phyloP scores from a whole-genome alignment of 2,113 vertebrate species.

The Hucho hucho region DNA sequence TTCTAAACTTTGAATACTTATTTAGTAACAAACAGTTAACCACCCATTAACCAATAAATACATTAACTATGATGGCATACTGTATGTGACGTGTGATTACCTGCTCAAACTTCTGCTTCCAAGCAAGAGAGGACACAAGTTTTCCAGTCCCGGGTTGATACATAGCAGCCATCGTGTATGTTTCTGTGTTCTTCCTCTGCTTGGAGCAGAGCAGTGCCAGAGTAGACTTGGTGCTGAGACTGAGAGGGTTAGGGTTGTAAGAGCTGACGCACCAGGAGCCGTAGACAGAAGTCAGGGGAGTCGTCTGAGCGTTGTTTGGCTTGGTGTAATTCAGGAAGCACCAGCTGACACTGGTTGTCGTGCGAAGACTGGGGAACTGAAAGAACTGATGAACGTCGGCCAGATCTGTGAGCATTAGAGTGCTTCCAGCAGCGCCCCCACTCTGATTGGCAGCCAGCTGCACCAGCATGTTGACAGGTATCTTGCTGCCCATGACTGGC shows the following conservation, averaged over 20 bases:
- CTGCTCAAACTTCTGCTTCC: constrained; percentile 92
- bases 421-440: constrained; percentile 70
- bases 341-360: constrained; percentile 93
- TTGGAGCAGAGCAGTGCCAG: constrained; percentile 92
- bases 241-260: constrained; percentile 93
- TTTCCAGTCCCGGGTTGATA: constrained; percentile 87
- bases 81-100: constrained; percentile 64
- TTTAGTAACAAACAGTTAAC: too few species aligned
- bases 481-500: constrained; percentile 63
- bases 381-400: constrained; percentile 86
- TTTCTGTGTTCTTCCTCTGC: constrained; percentile 82
- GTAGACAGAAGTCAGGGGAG: constrained; percentile 87
- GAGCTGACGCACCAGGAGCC: constrained; percentile 93
- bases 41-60: too few species aligned
- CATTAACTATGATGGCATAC: too few species aligned
- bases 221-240: constrained; percentile 91
- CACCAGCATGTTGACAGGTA: constrained; percentile 82
- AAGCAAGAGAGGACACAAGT: constrained; percentile 90
- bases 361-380: constrained; percentile 93
- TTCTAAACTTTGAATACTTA: not conserved
- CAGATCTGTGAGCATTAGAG: constrained; percentile 80
- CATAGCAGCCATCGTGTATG: constrained; percentile 87
- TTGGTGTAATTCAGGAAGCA: constrained; percentile 97
- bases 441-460: constrained; percentile 78
- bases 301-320: constrained; percentile 82